phyloP scores from a whole-genome alignment of 2,888 invertebrate genomes.

The Asteroscopus sphinx region DNA sequence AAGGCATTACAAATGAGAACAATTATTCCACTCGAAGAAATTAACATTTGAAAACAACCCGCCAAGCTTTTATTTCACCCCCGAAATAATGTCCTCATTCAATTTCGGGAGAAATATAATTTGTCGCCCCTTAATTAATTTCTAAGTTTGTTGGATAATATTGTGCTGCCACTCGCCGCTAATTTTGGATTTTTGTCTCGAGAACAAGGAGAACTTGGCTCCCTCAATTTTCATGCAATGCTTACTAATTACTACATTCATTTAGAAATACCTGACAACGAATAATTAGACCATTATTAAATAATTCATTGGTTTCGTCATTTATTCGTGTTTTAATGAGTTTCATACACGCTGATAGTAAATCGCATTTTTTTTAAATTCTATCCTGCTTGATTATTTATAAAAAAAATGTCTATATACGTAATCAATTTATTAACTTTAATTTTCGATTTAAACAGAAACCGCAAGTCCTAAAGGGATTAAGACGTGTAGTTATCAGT shows the following conservation, averaged over 20 bases:
- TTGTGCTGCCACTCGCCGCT: slow-evolving; percentile 62
- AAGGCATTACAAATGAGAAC: no score
- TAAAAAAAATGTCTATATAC: no score
- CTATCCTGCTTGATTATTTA: no score
- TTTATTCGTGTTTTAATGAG: slow-evolving; percentile 13
- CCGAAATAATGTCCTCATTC: slow-evolving; percentile 73
- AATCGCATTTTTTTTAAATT: no score
- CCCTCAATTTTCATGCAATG: slow-evolving; percentile 46
- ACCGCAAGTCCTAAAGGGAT: no score
- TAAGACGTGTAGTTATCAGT: no score
- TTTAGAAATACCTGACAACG: slow-evolving; percentile 17
- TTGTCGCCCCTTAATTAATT: slow-evolving; percentile 77
- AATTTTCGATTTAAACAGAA: no score
- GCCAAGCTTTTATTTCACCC: slow-evolving; percentile 64
- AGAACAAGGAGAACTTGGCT: slow-evolving; percentile 46
- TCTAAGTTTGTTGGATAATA: slow-evolving; percentile 71
- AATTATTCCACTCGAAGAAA: slow-evolving; percentile 61
- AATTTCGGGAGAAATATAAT: slow-evolving; percentile 73
- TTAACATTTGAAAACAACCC: slow-evolving; percentile 71
- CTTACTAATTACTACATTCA: slow-evolving; percentile 44
- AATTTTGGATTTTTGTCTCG: slow-evolving; percentile 65
- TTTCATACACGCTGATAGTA: background rate
- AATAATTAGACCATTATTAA: slow-evolving; percentile 14
- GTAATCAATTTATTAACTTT: no score
- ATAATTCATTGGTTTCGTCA: slow-evolving; percentile 12